Percentiles rank a stretch among this genome's conserved stretches.
Conservation (phyloP, 1,140 invertebrate species). For the Mercenaria mercenaria region DNA sequence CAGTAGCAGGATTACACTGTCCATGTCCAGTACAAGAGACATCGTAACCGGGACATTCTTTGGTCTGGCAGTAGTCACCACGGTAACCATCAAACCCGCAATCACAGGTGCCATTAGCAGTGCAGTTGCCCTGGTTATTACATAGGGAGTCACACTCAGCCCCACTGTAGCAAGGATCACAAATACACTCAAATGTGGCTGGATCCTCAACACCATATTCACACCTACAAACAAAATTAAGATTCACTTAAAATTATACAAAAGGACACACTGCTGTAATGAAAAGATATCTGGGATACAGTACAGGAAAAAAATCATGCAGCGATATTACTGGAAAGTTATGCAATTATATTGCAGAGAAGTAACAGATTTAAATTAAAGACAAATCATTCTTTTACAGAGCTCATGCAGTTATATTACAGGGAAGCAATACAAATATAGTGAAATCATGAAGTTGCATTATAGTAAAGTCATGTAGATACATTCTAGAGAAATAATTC, state of each 20-base stretch:
- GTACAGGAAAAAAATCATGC: too few species aligned
- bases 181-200: constrained; percentile 66
- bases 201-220: constrained; percentile 58
- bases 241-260: not conserved
- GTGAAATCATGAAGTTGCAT: too few species aligned
- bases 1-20: constrained; percentile 59
- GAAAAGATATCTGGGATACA: too few species aligned
- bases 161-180: constrained; percentile 70
- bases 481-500: too few species aligned
- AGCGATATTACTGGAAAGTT: too few species aligned
- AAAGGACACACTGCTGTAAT: too few species aligned
- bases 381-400: too few species aligned
- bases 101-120: constrained; percentile 64
- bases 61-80: constrained; percentile 65
- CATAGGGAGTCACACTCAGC: constrained; percentile 67
- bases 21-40: constrained; percentile 69
- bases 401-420: too few species aligned
- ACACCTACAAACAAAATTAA: constrained; percentile 46
- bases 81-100: constrained; percentile 70
- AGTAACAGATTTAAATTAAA: too few species aligned
- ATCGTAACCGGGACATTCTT: constrained; percentile 70
- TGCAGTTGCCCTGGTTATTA: constrained; percentile 66
- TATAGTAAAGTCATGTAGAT: too few species aligned
- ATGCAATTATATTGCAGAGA: too few species aligned
- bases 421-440: too few species aligned